These are phyloP conservation scores for Coturnix japonica DNA, from an alignment of 2,113 vertebrate species.

Conservation along the genomic window DNA sequence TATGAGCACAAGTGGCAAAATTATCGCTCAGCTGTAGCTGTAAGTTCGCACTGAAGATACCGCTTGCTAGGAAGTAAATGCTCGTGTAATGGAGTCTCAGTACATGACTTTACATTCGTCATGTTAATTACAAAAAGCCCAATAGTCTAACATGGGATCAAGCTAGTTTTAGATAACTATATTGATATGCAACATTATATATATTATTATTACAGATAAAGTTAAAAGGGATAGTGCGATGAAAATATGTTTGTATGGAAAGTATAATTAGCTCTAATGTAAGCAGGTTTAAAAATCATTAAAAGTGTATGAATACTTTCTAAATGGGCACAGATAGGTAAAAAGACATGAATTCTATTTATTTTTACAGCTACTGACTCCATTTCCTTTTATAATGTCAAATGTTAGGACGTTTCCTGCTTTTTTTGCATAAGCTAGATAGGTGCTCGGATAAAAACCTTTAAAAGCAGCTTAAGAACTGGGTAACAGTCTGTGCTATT, in stretches of 20 bases:
- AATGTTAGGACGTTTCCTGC: slow-evolving; percentile 45
- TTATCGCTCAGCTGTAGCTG: background rate
- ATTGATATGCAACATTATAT: background rate
- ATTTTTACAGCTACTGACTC: slow-evolving; percentile 66
- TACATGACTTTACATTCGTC: background rate
- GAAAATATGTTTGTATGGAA: background rate
- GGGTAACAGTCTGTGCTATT: slow-evolving; percentile 67
- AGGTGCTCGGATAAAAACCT: slow-evolving; percentile 75
- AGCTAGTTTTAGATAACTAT: background rate
- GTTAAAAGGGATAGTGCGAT: background rate
- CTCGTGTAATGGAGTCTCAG: background rate
- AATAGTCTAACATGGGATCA: background rate
- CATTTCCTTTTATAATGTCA: slow-evolving; percentile 69
- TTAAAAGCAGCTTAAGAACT: slow-evolving; percentile 72
- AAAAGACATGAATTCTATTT: slow-evolving; percentile 53
- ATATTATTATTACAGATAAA: background rate
- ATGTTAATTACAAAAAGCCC: background rate
- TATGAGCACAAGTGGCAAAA: background rate
- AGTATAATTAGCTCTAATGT: slow-evolving; percentile 8
- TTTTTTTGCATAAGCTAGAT: slow-evolving; percentile 73
- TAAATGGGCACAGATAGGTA: slow-evolving; percentile 18
- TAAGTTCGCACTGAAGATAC: background rate
- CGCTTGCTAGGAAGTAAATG: background rate
- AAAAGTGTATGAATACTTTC: slow-evolving; percentile 38
- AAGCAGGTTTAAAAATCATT: slow-evolving; percentile 36